Evolutionary conservation across 2,113 vertebrate genomes (phyloP).

Genomic region (Epinephelus moara): DNA sequence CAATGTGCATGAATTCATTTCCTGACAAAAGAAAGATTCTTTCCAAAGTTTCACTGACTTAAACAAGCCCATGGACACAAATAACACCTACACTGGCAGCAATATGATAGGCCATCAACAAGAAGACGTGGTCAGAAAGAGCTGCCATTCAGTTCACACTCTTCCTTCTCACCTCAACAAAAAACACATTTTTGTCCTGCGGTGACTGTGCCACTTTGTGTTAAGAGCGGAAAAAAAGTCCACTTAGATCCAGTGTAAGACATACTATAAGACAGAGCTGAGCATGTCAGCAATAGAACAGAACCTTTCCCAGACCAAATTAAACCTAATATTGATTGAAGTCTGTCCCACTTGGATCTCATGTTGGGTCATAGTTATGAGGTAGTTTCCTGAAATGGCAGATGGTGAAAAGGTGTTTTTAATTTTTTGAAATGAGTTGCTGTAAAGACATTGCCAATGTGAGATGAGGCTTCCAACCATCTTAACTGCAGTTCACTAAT

Average conservation of each 20-base stretch:
- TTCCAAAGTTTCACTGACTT: too few relatives aligned
- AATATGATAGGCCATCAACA: background rate
- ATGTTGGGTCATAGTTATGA: background rate
- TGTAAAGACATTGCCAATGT: background rate
- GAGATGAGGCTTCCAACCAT: background rate
- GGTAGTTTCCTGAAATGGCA: background rate
- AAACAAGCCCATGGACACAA: background rate
- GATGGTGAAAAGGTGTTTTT: background rate
- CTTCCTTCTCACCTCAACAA: slow-evolving; percentile 1
- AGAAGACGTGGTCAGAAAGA: background rate
- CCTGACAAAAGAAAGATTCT: background rate
- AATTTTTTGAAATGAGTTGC: background rate
- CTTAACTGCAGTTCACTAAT: background rate
- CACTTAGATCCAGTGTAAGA: background rate
- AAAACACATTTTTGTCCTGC: background rate
- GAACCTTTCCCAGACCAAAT: background rate
- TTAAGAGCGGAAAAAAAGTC: background rate
- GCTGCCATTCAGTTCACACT: background rate
- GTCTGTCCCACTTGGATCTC: background rate
- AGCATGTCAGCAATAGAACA: background rate
- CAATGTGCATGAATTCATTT: background rate
- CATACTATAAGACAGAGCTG: background rate
- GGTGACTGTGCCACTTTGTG: background rate
- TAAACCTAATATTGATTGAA: background rate
- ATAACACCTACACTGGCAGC: background rate